Evolutionary conservation across 2,888 invertebrate genomes (phyloP).

Genomic region (Cephonodes hylas): DNA sequence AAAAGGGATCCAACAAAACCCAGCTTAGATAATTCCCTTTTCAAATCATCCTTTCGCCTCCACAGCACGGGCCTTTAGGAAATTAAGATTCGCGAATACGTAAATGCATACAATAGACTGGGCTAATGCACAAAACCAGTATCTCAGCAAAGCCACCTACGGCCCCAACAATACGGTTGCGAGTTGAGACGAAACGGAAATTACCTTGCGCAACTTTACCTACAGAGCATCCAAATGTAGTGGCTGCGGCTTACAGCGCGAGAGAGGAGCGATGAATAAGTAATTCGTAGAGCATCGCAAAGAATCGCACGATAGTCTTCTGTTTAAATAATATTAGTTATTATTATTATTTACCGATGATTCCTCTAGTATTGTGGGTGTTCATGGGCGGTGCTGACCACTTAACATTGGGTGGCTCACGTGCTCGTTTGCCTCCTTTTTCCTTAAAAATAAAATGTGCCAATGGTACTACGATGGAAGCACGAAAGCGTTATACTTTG

Average conservation of each 20-base stretch:
- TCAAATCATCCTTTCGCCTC: neutral
- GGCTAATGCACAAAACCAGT: slow-evolving; percentile 10
- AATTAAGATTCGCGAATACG: neutral
- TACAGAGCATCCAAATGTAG: slow-evolving; percentile 15
- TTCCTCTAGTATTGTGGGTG: too few relatives aligned
- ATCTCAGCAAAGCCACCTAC: slow-evolving; percentile 8
- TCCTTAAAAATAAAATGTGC: too few relatives aligned
- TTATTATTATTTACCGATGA: too few relatives aligned
- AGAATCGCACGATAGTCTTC: too few relatives aligned
- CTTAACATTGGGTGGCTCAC: too few relatives aligned
- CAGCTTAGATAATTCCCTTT: neutral
- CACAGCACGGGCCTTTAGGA: neutral
- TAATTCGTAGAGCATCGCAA: neutral
- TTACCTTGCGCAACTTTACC: slow-evolving; percentile 29
- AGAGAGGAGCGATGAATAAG: neutral
- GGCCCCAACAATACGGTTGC: slow-evolving; percentile 22
- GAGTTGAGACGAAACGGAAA: slow-evolving; percentile 31
- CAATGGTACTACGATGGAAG: too few relatives aligned
- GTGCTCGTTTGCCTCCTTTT: too few relatives aligned
- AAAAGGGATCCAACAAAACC: neutral
- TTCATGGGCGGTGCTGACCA: too few relatives aligned
- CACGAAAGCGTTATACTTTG: too few relatives aligned
- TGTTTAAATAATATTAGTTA: too few relatives aligned
- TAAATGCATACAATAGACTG: neutral
- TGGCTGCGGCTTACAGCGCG: neutral